A percentile compares a stretch with the other conserved stretches of the same genome.
phyloP scores from a whole-genome alignment of 2,888 invertebrate species.

The Leistus spinibarbis region DNA sequence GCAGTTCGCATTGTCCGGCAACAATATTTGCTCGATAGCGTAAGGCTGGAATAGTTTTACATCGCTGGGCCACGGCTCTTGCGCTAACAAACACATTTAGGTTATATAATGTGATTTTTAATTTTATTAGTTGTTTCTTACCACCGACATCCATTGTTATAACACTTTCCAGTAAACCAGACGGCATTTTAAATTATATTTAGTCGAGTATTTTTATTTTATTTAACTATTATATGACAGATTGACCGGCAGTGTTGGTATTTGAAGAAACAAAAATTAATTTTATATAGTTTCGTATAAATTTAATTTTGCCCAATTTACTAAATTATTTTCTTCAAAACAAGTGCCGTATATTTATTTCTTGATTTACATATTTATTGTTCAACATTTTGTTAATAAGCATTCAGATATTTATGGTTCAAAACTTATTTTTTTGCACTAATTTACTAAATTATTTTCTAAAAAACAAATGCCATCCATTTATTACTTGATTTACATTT shows the following conservation, averaged over 20 bases:
- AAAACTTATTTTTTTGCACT: too few species aligned
- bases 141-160: constrained; percentile 48
- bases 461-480: neutral
- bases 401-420: too few species aligned
- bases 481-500: too few species aligned
- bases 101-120: neutral
- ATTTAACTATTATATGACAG: neutral
- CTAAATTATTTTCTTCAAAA: neutral
- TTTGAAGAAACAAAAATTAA: neutral
- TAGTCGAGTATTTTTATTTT: constrained; percentile 7
- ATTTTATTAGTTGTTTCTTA: constrained; percentile 33
- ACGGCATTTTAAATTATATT: constrained; percentile 34
- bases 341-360: neutral
- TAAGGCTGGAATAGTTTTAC: constrained; percentile 87
- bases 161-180: constrained; percentile 26
- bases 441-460: neutral
- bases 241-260: neutral
- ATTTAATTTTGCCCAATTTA: neutral
- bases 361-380: too few species aligned
- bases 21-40: constrained; percentile 90
- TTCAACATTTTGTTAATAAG: too few species aligned
- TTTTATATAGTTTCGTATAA: neutral
- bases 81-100: constrained; percentile 61
- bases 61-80: constrained; percentile 90
- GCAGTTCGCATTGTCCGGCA: constrained; percentile 94